Evolutionary conservation across 1,140 invertebrate genomes (phyloP), one percentile per base, ranked within the genome.

Genomic region (Notospermus geniculatus): DNA sequence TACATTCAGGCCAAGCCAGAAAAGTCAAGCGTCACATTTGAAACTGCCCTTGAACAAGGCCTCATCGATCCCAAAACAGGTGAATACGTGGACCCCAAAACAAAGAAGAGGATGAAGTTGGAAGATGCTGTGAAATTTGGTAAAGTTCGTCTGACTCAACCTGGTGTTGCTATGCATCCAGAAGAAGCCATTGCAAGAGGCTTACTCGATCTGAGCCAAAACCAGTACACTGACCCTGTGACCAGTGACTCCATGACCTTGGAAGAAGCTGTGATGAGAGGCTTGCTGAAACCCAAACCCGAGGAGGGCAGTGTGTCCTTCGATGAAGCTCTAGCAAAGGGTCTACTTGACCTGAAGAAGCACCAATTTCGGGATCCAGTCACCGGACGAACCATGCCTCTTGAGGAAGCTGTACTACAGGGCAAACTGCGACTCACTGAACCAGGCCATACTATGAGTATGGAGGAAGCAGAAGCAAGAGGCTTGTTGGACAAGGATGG

Each of bases 31-130:
- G 53, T 75, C 1, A 72, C 74, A 22, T 39, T 78, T 13, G 58
- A 67, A 71, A 83, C 91, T 72, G 91, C 90, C n/a, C 71, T 93
- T 2, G 82, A 88, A 53, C 86, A 84, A 69, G 88, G 89, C 57
- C 72, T 89, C 73, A 84, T 95, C 67, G 89, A 95, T 82, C 85
- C 91, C 0, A 87, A 89, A 67, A 87, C 85, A 71, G 91, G 92
- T 23, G 88, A 85, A 71, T 87, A 89, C 4, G 85, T 88, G 11
- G 67, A 71, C 83, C 89, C 84, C 0, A 80, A 85, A 67, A 84
- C 80, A 43, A 84, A 82, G 63, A 86, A 87, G 73, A 79, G 17
- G n/a, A n/a, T 54, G 58, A 25, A 41, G 7, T 23, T 60, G 45
- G 19, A 25, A 54, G 46, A 60, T 4, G 58, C 58, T 53, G 43